phyloP scores from a whole-genome alignment of 2,113 vertebrate species.

The Myanophis thanlyinensis region DNA sequence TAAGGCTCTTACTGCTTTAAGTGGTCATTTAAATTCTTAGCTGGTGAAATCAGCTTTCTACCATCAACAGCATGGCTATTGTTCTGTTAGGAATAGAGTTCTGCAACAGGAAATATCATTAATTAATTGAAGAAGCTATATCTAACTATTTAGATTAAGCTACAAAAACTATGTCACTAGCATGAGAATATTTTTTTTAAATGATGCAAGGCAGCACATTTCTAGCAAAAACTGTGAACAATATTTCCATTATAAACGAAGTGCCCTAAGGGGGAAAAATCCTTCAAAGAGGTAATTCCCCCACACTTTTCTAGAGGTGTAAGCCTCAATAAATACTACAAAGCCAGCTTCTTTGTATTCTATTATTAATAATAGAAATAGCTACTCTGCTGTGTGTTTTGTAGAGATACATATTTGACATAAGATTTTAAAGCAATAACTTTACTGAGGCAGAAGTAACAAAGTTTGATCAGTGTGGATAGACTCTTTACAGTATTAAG shows the following conservation, averaged over 20 bases:
- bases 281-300: slow-evolving; percentile 8
- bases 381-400: slow-evolving; percentile 19
- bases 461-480: slow-evolving; percentile 25
- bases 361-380: slow-evolving; percentile 23
- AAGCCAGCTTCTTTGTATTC: slow-evolving; percentile 20
- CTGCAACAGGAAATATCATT: slow-evolving; percentile 67
- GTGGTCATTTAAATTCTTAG: slow-evolving; percentile 54
- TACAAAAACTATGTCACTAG: slow-evolving; percentile 54
- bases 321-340: neutral
- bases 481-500: slow-evolving; percentile 29
- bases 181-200: slow-evolving; percentile 57
- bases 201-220: slow-evolving; percentile 37
- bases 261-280: neutral
- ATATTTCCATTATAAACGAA: slow-evolving; percentile 38
- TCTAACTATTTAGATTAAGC: slow-evolving; percentile 59
- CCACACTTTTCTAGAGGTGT: neutral
- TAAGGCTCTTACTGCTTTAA: slow-evolving; percentile 41
- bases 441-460: neutral
- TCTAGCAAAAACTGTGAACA: slow-evolving; percentile 21
- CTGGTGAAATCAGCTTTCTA: slow-evolving; percentile 61
- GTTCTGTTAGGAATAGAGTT: slow-evolving; percentile 66
- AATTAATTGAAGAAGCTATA: slow-evolving; percentile 67
- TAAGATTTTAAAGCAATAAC: neutral
- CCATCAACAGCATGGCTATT: slow-evolving; percentile 58
- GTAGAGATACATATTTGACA: neutral